Evolutionary conservation across 2,797 vertebrate genomes (phyloP).

Genomic region (Potorous gilbertii): DNA sequence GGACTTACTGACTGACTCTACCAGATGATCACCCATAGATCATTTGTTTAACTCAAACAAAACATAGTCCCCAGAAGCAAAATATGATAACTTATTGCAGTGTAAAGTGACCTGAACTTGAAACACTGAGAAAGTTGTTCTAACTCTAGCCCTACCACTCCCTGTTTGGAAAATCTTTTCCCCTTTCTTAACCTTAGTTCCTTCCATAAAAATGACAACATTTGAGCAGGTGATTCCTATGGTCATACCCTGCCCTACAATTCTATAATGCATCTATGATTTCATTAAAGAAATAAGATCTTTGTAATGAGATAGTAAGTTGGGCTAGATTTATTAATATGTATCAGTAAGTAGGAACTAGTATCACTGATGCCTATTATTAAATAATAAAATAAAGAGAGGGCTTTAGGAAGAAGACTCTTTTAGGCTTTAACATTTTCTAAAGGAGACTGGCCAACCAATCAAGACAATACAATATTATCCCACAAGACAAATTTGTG

Average conservation of each 20-base stretch:
- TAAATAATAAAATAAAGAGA: not conserved
- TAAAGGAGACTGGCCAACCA: not conserved
- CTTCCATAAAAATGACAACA: not conserved
- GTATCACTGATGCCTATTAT: not conserved
- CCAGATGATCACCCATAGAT: not conserved
- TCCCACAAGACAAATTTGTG: not conserved
- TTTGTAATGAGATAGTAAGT: not conserved
- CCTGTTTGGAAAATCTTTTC: not conserved
- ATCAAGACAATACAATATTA: not conserved
- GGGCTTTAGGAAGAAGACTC: not conserved
- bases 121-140: not conserved
- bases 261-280: not conserved
- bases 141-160: not conserved
- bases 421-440: not conserved
- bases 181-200: not conserved
- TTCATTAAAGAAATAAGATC: not conserved
- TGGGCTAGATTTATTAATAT: not conserved
- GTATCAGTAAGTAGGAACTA: not conserved
- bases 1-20: not conserved
- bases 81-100: not conserved
- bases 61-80: not conserved
- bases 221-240: not conserved
- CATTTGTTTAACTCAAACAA: not conserved
- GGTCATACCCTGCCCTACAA: not conserved
- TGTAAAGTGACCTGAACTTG: not conserved